phyloP scores from a whole-genome alignment of 1,140 invertebrate species.

The Reticulitermes speratus region DNA sequence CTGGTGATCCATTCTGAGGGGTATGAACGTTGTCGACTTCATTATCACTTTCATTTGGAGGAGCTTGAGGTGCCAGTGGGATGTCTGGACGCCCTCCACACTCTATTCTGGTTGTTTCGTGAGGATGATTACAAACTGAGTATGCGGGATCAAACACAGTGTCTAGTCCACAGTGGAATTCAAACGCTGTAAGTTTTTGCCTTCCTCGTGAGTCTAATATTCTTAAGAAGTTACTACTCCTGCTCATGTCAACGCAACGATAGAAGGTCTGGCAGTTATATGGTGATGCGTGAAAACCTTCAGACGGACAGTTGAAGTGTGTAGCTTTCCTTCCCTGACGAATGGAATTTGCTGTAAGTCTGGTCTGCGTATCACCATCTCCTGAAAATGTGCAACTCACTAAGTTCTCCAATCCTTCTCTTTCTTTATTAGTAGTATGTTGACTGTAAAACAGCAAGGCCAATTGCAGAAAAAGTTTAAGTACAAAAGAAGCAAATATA shows the following conservation, averaged over 20 bases:
- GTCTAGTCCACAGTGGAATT: constrained; percentile 67
- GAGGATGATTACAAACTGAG: constrained; percentile 66
- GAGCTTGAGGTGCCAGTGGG: constrained; percentile 20
- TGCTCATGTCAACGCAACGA: constrained; percentile 55
- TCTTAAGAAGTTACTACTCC: constrained; percentile 34
- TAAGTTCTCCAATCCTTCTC: too few species aligned
- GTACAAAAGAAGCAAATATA: too few species aligned
- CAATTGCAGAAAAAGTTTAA: too few species aligned
- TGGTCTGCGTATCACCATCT: background rate
- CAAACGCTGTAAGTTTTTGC: constrained; percentile 47
- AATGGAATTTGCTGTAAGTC: background rate
- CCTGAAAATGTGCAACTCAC: background rate
- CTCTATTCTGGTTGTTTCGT: constrained; percentile 57
- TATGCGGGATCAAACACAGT: constrained; percentile 67
- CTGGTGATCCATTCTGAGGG: background rate
- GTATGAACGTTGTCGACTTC: background rate
- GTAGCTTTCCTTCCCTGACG: background rate
- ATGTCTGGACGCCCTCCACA: constrained; percentile 45
- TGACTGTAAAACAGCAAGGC: too few species aligned
- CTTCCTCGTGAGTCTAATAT: background rate
- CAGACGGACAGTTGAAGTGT: constrained; percentile 51
- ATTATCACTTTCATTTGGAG: background rate
- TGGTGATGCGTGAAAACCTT: constrained; percentile 58
- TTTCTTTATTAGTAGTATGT: too few species aligned
- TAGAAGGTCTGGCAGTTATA: constrained; percentile 58